A percentile compares a stretch with the other conserved stretches of the same genome.
These are phyloP conservation scores for Sinella curviseta DNA, from an alignment of 1,140 invertebrate species.

Conservation along the genomic window DNA sequence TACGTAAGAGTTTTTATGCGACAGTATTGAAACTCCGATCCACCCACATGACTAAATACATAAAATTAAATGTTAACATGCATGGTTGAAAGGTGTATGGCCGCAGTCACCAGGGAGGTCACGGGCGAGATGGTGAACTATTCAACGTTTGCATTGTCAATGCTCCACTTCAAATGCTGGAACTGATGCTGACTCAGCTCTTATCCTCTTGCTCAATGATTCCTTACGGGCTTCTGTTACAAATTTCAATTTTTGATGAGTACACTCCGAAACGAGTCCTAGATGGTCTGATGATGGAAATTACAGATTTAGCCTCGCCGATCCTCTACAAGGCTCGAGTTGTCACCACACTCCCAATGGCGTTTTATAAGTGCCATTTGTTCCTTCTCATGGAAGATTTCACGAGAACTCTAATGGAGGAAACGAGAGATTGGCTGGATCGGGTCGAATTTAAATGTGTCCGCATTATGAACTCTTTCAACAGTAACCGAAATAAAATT, in stretches of 20 bases:
- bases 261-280: constrained; percentile 23
- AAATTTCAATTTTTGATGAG: constrained; percentile 43
- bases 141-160: constrained; percentile 41
- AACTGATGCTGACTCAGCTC: constrained; percentile 41
- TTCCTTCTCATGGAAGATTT: constrained; percentile 44
- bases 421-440: constrained; percentile 35
- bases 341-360: constrained; percentile 16
- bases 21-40: background rate
- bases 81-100: constrained; percentile 25
- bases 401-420: constrained; percentile 24
- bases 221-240: constrained; percentile 28
- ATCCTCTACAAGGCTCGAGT: constrained; percentile 33
- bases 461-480: constrained; percentile 29
- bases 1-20: constrained; percentile 11
- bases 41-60: too few species aligned
- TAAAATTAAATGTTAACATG: background rate
- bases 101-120: background rate
- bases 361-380: constrained; percentile 34
- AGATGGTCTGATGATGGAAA: constrained; percentile 46
- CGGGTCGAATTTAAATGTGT: constrained; percentile 33
- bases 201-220: constrained; percentile 39
- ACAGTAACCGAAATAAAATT: background rate
- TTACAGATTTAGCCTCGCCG: constrained; percentile 40
- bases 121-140: constrained; percentile 27
- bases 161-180: constrained; percentile 34